Base-by-base conservation (phyloP, 2,113 vertebrate species). In the Aptenodytes patagonicus region DNA sequence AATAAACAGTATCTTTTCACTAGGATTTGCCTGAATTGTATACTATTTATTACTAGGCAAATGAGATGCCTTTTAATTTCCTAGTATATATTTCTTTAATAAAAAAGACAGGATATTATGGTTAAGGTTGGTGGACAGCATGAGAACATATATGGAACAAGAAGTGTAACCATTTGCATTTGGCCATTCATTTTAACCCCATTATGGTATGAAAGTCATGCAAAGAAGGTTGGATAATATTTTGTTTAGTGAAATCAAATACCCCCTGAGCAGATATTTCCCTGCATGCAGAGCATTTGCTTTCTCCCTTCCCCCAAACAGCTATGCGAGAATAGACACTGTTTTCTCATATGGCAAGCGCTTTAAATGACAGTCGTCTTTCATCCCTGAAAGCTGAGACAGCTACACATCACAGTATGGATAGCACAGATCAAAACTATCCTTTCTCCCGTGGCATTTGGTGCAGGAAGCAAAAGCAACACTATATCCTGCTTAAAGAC, bases 191-290 rank as follows among this genome's bases (percentile, higher is more conserved):
- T 90, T 94, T 81, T 46, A 96, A 80, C n/a, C 19, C 81, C 70
- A 13, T 13, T n/a, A 61, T 1, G 47, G 68, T 72, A 80, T 34
- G 52, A 87, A 89, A 87, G 82, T 40, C 93, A 80, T 26, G 78
- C 77, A 92, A 87, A 90, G 42, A 58, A 93, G 61, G 61, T 22
- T 52, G 68, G 92, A 83, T 72, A 96, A 82, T 91, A 94, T 95
- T 95, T 93, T 94, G 94, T 89, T 95, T 95, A 90, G 84, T 65
- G 91, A 96, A 96, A 96, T 10, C 71, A 85, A 89, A 95, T 87
- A 82, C 64, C 57, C 80, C 76, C 60, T 1, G 69, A 90, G 90
- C 80, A 95, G 89, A 9, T 11, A 69, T 87, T 84, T 95, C 89
- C 81, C 91, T 92, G 92, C 21, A 44, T 64, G 95, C 83, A 94